Percentiles rank a stretch among this genome's conserved stretches.
phyloP scores from a whole-genome alignment of 1,140 invertebrate genomes.

The Heterodera carotae region DNA sequence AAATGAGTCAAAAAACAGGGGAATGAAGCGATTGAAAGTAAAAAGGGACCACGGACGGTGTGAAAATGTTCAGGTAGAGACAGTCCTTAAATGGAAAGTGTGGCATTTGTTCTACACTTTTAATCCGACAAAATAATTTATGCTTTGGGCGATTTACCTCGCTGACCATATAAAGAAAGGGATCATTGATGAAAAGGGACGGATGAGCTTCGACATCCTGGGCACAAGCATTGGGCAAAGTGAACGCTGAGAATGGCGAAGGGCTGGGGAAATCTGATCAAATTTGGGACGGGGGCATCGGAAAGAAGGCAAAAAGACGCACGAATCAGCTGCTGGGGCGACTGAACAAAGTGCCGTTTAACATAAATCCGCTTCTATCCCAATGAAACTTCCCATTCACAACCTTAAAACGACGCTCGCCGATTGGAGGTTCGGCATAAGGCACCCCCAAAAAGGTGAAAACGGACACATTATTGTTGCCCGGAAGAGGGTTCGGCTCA shows the following conservation, averaged over 20 bases:
- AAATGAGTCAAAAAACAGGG: not conserved
- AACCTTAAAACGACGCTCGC: conserved; percentile 71
- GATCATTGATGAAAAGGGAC: conserved; percentile 50
- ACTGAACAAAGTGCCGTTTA: conserved; percentile 22
- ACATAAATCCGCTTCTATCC: not conserved
- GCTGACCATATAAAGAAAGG: conserved; percentile 54
- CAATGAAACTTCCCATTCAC: too few species aligned
- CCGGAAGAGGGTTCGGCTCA: conserved; percentile 59
- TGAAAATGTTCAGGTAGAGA: conserved; percentile 77
- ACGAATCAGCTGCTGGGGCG: conserved; percentile 13
- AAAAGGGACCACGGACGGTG: conserved; percentile 70
- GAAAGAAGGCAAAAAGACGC: conserved; percentile 5
- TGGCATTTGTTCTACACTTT: too few species aligned
- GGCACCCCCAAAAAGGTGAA: conserved; percentile 73
- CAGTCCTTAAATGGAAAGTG: conserved; percentile 50
- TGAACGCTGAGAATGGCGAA: conserved; percentile 49
- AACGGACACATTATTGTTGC: conserved; percentile 56
- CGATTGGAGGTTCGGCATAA: conserved; percentile 75
- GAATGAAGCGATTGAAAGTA: conserved; percentile 67
- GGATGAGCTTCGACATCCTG: conserved; percentile 58
- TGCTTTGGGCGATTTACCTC: conserved; percentile 14
- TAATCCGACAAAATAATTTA: not conserved
- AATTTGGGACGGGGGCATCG: not conserved
- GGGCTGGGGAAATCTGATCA: conserved; percentile 50
- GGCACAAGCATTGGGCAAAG: conserved; percentile 50